Evolutionary conservation across 2,888 invertebrate species (phyloP).

Genomic region (Daptonema setosum): DNA sequence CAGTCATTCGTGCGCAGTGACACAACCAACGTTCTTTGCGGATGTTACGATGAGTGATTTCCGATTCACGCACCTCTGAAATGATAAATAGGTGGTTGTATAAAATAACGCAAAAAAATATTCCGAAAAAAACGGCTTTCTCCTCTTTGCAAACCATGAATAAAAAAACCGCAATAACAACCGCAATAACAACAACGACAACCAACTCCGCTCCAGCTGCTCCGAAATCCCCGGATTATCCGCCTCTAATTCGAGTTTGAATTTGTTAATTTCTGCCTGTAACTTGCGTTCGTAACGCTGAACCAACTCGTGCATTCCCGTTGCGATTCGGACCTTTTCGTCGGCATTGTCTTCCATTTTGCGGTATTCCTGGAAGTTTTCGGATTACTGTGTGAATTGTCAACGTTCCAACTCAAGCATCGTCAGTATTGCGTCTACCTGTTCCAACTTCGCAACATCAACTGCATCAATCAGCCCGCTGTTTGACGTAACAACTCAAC

Average conservation of each 20-base stretch:
- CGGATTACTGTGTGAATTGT: too few relatives aligned
- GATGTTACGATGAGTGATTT: not conserved
- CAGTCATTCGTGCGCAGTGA: too few relatives aligned
- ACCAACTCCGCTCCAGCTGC: conserved; percentile 19
- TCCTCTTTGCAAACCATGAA: not conserved
- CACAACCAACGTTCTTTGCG: not conserved
- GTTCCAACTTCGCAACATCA: too few relatives aligned
- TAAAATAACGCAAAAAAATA: not conserved
- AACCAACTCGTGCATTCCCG: conserved; percentile 77
- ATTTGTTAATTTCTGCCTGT: conserved; percentile 74
- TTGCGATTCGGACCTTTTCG: conserved; percentile 78
- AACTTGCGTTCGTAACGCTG: conserved; percentile 69
- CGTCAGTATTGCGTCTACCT: too few relatives aligned
- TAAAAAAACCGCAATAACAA: not conserved
- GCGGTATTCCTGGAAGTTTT: conserved; percentile 46
- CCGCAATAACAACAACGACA: not conserved
- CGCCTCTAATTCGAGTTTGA: conserved; percentile 93
- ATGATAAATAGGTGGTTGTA: not conserved
- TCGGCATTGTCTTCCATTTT: conserved; percentile 81
- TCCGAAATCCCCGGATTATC: conserved; percentile 37
- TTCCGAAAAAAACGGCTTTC: too few relatives aligned
- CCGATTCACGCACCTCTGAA: conserved; percentile 6
- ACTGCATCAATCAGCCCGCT: too few relatives aligned
- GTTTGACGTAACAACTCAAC: too few relatives aligned
- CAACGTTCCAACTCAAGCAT: too few relatives aligned